Conservation (phyloP, 2,113 vertebrate species). For the Zonotrichia leucophrys region DNA sequence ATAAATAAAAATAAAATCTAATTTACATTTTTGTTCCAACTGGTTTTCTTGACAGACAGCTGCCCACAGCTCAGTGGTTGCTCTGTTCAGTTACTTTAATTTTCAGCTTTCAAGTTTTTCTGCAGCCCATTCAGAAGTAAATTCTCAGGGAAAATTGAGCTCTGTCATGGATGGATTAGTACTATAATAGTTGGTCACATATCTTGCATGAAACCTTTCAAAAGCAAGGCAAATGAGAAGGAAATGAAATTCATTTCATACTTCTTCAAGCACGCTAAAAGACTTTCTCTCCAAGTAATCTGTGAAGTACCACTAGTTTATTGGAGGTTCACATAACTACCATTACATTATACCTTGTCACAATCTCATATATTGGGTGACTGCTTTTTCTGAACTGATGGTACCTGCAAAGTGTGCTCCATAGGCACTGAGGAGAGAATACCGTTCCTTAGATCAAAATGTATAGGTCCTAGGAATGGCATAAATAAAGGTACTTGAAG, state of each 20-base stretch:
- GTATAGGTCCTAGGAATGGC: conserved; percentile 48
- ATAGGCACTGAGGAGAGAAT: conserved; percentile 59
- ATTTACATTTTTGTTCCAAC: conserved; percentile 80
- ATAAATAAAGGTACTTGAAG: conserved; percentile 72
- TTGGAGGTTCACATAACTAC: conserved; percentile 84
- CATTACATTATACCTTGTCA: conserved; percentile 86
- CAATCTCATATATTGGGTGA: conserved; percentile 82
- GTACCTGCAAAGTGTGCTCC: conserved; percentile 70
- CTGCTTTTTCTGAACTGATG: conserved; percentile 79
- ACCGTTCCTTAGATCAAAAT: conserved; percentile 67
- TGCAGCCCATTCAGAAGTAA: conserved; percentile 87
- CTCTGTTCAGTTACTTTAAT: conserved; percentile 85
- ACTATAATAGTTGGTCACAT: conserved; percentile 97
- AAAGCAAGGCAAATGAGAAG: conserved; percentile 92
- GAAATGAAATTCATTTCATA: conserved; percentile 99
- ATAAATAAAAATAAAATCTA: conserved; percentile 77
- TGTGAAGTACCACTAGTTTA: conserved; percentile 85
- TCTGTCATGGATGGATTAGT: conserved; percentile 99
- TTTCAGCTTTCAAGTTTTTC: conserved; percentile 84
- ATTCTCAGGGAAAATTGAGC: conserved; percentile 98
- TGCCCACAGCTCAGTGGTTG: conserved; percentile 77
- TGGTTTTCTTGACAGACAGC: conserved; percentile 82
- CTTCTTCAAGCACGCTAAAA: conserved; percentile 94
- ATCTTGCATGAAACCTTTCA: conserved; percentile 94
- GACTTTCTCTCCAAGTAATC: conserved; percentile 86